Conservation (phyloP, 2,888 invertebrate genomes). For the Morpho achilles region DNA sequence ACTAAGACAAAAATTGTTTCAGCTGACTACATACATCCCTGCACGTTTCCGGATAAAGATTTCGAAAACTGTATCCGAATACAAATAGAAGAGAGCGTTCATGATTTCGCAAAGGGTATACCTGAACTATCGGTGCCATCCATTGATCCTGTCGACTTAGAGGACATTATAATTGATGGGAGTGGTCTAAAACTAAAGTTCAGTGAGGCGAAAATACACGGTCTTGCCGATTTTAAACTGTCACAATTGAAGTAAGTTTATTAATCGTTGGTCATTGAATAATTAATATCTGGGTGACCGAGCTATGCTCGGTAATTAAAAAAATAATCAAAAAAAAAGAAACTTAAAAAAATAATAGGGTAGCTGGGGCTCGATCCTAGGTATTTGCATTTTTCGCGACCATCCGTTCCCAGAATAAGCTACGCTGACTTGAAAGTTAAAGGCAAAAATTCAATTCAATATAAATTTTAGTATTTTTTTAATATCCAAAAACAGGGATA, state of each 20-base stretch:
- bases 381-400: too few species aligned
- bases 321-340: too few species aligned
- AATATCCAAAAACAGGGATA: too few species aligned
- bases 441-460: too few species aligned
- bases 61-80: constrained; percentile 48
- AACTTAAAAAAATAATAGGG: too few species aligned
- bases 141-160: constrained; percentile 55
- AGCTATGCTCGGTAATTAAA: too few species aligned
- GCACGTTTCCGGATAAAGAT: constrained; percentile 40
- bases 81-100: constrained; percentile 49
- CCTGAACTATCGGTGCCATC: constrained; percentile 57
- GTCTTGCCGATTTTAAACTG: constrained; percentile 46
- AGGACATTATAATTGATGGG: constrained; percentile 58
- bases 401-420: too few species aligned
- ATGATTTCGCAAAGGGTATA: constrained; percentile 58
- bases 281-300: too few species aligned
- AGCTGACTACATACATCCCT: constrained; percentile 62
- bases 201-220: constrained; percentile 50
- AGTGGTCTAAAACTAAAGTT: constrained; percentile 57
- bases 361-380: too few species aligned
- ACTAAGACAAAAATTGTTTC: constrained; percentile 31
- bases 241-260: constrained; percentile 52
- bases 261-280: too few species aligned
- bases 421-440: too few species aligned
- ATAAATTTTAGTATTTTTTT: too few species aligned